These are phyloP conservation scores for Oryzias melastigma DNA, from an alignment of 2,113 vertebrate species.

Conservation along the genomic window DNA sequence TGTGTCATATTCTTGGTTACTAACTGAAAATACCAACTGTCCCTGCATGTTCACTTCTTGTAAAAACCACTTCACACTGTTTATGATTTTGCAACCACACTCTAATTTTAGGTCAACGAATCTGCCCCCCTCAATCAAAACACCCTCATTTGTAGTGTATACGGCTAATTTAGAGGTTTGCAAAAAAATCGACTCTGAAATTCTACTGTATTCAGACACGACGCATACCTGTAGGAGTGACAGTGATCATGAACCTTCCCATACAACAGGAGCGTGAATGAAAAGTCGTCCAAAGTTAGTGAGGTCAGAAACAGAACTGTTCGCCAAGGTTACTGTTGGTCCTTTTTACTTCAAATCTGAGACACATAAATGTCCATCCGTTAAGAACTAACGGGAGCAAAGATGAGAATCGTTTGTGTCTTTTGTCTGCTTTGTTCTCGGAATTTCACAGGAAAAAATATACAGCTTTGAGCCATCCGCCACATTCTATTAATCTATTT, in stretches of 20 bases:
- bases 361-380: constrained; percentile 17
- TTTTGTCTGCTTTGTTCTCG: constrained; percentile 22
- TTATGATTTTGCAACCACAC: too few relatives aligned
- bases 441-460: constrained; percentile 26
- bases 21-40: too few relatives aligned
- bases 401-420: constrained; percentile 24
- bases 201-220: not conserved
- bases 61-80: too few relatives aligned
- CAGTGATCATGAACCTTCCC: not conserved
- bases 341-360: constrained; percentile 20
- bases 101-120: too few relatives aligned
- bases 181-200: not conserved
- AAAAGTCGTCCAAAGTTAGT: not conserved
- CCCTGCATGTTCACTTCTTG: too few relatives aligned
- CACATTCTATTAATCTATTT: constrained; percentile 40
- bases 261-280: not conserved
- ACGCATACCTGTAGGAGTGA: not conserved
- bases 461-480: constrained; percentile 32
- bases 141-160: too few relatives aligned
- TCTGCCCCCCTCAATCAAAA: too few relatives aligned
- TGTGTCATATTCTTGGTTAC: too few relatives aligned
- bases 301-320: constrained; percentile 5
- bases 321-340: constrained; percentile 25
- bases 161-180: too few relatives aligned
- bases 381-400: constrained; percentile 21